A percentile compares a stretch with the other conserved stretches of the same genome.
These are phyloP conservation scores for Aethes cnicana DNA, from an alignment of 2,888 invertebrate genomes.

Conservation along the genomic window DNA sequence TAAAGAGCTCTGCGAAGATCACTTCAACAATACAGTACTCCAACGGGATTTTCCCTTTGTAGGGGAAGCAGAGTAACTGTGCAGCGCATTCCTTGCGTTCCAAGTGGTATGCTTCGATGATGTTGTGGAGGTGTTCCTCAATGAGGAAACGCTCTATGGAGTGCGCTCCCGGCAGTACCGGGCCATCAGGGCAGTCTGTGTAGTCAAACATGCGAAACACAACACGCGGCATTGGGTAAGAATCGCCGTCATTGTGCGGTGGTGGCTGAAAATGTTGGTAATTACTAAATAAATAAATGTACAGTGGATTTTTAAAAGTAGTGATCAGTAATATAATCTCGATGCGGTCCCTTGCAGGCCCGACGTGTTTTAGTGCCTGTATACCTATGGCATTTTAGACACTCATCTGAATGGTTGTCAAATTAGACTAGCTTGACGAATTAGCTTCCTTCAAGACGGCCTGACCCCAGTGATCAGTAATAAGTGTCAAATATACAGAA, in stretches of 20 bases:
- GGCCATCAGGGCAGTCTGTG: conserved; percentile 97
- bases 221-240: conserved; percentile 97
- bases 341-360: too few species aligned
- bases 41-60: conserved; percentile 95
- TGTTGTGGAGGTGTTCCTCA: conserved; percentile 97
- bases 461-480: too few species aligned
- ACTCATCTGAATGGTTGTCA: too few species aligned
- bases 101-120: conserved; percentile 92
- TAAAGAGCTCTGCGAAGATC: conserved; percentile 96
- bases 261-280: conserved; percentile 85
- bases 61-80: conserved; percentile 94
- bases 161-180: conserved; percentile 96
- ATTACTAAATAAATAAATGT: neutral
- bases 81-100: conserved; percentile 98
- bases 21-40: conserved; percentile 99
- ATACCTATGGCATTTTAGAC: too few species aligned
- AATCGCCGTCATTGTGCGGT: conserved; percentile 93
- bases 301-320: neutral
- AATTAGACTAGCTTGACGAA: too few species aligned
- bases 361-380: too few species aligned
- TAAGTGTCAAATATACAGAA: too few species aligned
- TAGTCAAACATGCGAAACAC: conserved; percentile 99
- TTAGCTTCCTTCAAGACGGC: too few species aligned
- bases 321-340: too few species aligned
- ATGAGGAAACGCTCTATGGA: conserved; percentile 98